phyloP scores from a whole-genome alignment of 1,140 invertebrate species.

The Lasioglossum baleicum region DNA sequence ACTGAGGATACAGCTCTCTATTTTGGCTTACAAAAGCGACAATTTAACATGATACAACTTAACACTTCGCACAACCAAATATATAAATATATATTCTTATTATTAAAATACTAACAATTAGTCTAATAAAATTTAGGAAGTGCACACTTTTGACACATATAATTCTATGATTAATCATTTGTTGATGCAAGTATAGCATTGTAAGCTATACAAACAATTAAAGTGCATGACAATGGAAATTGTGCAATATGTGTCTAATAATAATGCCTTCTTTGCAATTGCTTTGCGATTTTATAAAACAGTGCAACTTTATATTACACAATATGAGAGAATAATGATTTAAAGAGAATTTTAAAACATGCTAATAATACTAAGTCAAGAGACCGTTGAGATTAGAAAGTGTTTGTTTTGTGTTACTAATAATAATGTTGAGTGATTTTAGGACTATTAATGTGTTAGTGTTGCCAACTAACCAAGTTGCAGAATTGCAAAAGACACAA shows the following conservation, averaged over 20 bases:
- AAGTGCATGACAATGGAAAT: slow-evolving; percentile 56
- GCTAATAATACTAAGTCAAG: slow-evolving; percentile 26
- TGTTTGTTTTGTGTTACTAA: slow-evolving; percentile 75
- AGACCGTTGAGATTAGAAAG: slow-evolving; percentile 51
- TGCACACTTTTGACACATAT: slow-evolving; percentile 3
- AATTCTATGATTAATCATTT: slow-evolving; percentile 22
- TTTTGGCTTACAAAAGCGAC: no score
- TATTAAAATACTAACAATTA: background rate
- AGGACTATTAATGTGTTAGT: slow-evolving; percentile 77
- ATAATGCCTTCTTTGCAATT: slow-evolving; percentile 35
- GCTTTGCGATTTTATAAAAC: slow-evolving; percentile 48
- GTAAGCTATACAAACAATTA: slow-evolving; percentile 5
- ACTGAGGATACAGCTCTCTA: no score
- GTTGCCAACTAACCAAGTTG: slow-evolving; percentile 78
- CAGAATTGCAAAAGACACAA: slow-evolving; percentile 76
- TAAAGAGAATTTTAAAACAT: slow-evolving; percentile 21
- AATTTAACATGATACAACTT: background rate
- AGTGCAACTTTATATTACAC: slow-evolving; percentile 9
- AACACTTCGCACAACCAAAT: background rate
- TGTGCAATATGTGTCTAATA: slow-evolving; percentile 36
- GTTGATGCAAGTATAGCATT: background rate
- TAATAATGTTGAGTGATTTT: slow-evolving; percentile 78
- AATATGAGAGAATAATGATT: slow-evolving; percentile 20
- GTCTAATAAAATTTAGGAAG: background rate
- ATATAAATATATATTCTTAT: background rate